A percentile compares a stretch with the other conserved stretches of the same genome.
These are phyloP conservation scores for Actenoides lindsayi DNA, from an alignment of 2,113 vertebrate genomes.

Conservation along the genomic window DNA sequence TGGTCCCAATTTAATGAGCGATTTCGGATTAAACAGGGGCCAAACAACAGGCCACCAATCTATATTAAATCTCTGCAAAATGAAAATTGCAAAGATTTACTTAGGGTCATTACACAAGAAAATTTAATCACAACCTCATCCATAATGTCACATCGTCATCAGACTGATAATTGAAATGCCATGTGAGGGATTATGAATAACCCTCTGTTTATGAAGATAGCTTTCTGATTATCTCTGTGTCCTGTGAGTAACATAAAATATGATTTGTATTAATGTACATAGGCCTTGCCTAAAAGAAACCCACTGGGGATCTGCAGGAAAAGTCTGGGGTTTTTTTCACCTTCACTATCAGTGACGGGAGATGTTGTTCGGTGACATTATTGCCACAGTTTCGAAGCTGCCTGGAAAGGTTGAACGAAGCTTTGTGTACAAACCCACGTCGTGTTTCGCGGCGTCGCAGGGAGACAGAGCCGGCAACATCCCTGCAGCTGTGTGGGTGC, in stretches of 20 bases:
- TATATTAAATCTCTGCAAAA: slow-evolving; percentile 96
- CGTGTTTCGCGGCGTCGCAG: not conserved
- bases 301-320: not conserved
- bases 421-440: not conserved
- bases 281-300: slow-evolving; percentile 37
- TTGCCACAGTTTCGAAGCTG: not conserved
- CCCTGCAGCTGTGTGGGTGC: not conserved
- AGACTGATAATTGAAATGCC: slow-evolving; percentile 77
- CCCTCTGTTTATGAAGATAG: slow-evolving; percentile 83
- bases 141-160: slow-evolving; percentile 65
- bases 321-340: not conserved
- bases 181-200: slow-evolving; percentile 81
- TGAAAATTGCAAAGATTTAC: slow-evolving; percentile 97
- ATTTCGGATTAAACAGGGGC: slow-evolving; percentile 89
- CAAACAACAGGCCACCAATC: slow-evolving; percentile 87
- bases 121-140: slow-evolving; percentile 89
- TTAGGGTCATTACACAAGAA: slow-evolving; percentile 85
- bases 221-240: slow-evolving; percentile 79
- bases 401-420: not conserved
- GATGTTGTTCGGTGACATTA: not conserved
- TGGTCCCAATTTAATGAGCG: slow-evolving; percentile 84
- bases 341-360: not conserved
- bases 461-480: not conserved
- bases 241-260: slow-evolving; percentile 73
- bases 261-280: slow-evolving; percentile 69